phyloP scores from a whole-genome alignment of 2,797 vertebrate genomes.

The Danio choprae region DNA sequence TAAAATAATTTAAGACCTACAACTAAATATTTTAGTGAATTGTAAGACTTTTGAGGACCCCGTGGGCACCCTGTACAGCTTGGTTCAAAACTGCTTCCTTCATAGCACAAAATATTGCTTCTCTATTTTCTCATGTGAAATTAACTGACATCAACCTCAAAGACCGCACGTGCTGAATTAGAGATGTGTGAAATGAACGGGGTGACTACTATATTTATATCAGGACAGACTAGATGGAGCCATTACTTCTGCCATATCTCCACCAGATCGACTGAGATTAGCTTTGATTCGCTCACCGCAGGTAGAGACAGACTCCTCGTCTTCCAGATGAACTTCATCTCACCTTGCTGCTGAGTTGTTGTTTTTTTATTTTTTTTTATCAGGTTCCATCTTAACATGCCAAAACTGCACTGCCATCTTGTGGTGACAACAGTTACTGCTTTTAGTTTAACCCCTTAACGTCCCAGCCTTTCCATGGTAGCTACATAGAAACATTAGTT shows the following conservation, averaged over 20 bases:
- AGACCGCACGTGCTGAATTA: slow-evolving; percentile 7
- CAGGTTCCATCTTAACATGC: background rate
- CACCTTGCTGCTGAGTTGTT: background rate
- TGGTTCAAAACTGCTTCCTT: background rate
- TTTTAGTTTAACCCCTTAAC: background rate
- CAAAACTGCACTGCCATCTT: slow-evolving; percentile 65
- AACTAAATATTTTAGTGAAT: no score
- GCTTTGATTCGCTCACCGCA: background rate
- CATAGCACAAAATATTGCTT: background rate
- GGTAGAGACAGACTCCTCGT: background rate
- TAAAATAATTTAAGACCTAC: no score
- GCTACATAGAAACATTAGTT: no score
- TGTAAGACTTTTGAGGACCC: no score
- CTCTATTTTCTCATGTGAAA: slow-evolving; percentile 1
- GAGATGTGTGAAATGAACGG: slow-evolving; percentile 15
- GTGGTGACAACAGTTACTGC: slow-evolving; percentile 46
- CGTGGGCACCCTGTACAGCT: no score
- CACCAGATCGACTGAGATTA: slow-evolving; percentile 1
- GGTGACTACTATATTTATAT: background rate
- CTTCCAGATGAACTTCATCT: slow-evolving; percentile 22
- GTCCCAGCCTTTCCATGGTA: no score
- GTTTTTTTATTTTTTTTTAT: no score
- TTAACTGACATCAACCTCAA: background rate
- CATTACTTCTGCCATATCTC: background rate
- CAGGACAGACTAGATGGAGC: background rate